Base-by-base conservation (phyloP, 1,140 invertebrate genomes). In the Hesperophylax magnus region DNA sequence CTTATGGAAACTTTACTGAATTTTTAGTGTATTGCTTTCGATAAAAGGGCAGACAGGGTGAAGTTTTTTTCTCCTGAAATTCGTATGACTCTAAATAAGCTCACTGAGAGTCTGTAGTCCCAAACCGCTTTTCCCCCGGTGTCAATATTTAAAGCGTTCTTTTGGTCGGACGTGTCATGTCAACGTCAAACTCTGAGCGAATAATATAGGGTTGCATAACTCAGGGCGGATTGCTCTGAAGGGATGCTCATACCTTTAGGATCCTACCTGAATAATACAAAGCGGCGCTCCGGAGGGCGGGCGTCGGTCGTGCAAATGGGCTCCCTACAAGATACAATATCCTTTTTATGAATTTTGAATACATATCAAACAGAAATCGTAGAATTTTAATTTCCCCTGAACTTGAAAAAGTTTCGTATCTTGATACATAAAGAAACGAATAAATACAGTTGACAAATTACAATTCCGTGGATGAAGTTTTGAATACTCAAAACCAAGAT, bases 131-230 rank as follows among this genome's bases (percentile, higher is more conserved):
- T 56, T 80, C 77, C 74, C 79, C 34, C 61, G 80, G 60, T 84
- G 82, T 84, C 82, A 84, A 84, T 84, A 84, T 84, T 84, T 84
- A 84, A 84, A 84, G 65, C 82, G 79, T 79, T 84, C 82, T 79
- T 81, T 81, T 78, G 79, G 82, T 84, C 82, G 79, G 82, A 84
- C 82, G 80, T 84, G 82, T 81, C 82, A 81, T 81, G 82, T 84
- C 82, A 84, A 78, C 63, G 82, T 84, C 82, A 84, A 79, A 82
- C 39, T 83, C 76, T 67, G 58, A 77, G 65, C 79, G 82, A 65
- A 79, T 81, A 76, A 81, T 79, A 78, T 72, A 72, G 79, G 82
- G 78, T 53, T 83, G 76, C 77, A 78, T 69, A 76, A 77, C 71
- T 80, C 79, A 58, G 47, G 53, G 58, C 20, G 75, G 47, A 74